Conservation (phyloP, 2,888 invertebrate species). For the Chrysolina americana region DNA sequence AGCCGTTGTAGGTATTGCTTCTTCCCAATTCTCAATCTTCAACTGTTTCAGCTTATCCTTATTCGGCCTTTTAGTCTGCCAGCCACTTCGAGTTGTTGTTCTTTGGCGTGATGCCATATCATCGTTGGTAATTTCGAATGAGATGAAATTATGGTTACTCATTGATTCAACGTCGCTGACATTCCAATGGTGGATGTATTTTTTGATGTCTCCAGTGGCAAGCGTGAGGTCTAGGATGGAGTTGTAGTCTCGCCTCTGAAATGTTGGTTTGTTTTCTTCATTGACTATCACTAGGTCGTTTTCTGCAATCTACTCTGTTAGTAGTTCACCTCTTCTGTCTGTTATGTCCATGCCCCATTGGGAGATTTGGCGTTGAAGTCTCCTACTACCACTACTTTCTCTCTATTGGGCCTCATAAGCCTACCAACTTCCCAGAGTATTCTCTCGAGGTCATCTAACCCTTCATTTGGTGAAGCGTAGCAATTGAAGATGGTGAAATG, state of each 20-base stretch:
- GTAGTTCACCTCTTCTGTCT: conserved; percentile 38
- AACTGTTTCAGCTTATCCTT: conserved; percentile 17
- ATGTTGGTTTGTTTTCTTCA: conserved; percentile 5
- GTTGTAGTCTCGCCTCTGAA: conserved; percentile 17
- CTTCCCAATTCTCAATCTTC: conserved; percentile 10
- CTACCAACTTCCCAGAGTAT: conserved; percentile 26
- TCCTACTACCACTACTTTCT: background rate
- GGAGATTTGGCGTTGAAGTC: conserved; percentile 38
- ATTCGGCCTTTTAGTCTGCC: conserved; percentile 23
- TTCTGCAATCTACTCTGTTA: conserved; percentile 21
- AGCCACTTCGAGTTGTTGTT: conserved; percentile 1
- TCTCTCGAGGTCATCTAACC: conserved; percentile 22
- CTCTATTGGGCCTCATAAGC: too few species aligned
- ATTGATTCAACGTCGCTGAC: conserved; percentile 27
- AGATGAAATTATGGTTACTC: conserved; percentile 27
- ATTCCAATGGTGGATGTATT: conserved; percentile 17
- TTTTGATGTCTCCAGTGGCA: conserved; percentile 13
- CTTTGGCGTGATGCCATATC: background rate
- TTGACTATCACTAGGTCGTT: conserved; percentile 4
- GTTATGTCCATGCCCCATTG: conserved; percentile 26
- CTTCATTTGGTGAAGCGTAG: conserved; percentile 34
- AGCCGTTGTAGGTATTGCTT: background rate
- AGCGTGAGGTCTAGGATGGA: conserved; percentile 25
- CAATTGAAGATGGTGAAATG: conserved; percentile 35
- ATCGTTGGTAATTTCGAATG: conserved; percentile 13